A percentile compares a stretch with the other conserved stretches of the same genome.
phyloP scores from a whole-genome alignment of 2,797 vertebrate species.

The Spinus olivaceus region DNA sequence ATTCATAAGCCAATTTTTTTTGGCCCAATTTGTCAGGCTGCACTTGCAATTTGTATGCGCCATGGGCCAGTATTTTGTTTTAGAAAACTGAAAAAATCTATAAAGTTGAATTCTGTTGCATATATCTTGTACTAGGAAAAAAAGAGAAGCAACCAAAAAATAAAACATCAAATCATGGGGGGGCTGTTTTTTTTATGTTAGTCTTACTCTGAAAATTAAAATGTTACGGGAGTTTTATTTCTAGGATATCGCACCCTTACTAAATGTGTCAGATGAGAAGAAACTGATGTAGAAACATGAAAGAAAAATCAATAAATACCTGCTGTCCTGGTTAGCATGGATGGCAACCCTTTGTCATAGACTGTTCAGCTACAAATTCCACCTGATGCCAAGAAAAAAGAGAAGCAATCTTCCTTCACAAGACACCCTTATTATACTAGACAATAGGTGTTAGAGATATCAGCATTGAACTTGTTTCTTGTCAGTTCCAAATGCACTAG shows the following conservation, averaged over 20 bases:
- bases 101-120: background rate
- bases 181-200: accelerated
- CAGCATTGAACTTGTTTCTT: background rate
- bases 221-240: background rate
- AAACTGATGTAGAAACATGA: background rate
- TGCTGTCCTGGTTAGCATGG: background rate
- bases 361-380: background rate
- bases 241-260: background rate
- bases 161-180: accelerated
- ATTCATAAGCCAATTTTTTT: background rate
- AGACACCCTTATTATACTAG: background rate
- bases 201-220: background rate
- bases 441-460: background rate
- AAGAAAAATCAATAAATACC: background rate
- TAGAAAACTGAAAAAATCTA: background rate
- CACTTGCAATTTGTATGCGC: background rate
- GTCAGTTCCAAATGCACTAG: background rate
- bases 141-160: background rate
- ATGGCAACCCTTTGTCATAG: background rate
- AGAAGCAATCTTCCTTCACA: background rate
- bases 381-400: background rate
- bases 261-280: background rate
- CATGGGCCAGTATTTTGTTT: background rate
- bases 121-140: background rate
- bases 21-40: background rate